Evolutionary conservation across 2,888 invertebrate species (phyloP).

Genomic region (Clostera curtula): DNA sequence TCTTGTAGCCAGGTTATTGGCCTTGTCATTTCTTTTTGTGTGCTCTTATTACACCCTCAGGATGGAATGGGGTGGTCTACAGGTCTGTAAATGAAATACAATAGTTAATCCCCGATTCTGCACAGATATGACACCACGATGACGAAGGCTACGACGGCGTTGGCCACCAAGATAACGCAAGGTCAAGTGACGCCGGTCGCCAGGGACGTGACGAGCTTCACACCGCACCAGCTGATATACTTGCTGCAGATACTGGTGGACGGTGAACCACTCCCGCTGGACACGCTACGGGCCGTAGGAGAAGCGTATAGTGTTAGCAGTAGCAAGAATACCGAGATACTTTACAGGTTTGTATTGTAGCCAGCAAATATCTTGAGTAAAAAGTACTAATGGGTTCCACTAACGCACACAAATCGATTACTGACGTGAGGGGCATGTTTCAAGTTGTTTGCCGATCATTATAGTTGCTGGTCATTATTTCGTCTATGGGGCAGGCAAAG

Average conservation of each 20-base stretch:
- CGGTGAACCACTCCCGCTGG: conserved; percentile 61
- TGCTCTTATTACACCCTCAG: no score
- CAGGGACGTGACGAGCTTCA: conserved; percentile 72
- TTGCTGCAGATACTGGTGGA: conserved; percentile 81
- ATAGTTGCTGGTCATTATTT: no score
- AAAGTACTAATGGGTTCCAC: no score
- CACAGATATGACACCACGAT: conserved; percentile 80
- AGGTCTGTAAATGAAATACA: no score
- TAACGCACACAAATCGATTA: no score
- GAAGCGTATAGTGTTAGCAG: conserved; percentile 77
- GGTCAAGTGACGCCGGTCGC: conserved; percentile 50
- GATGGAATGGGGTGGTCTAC: no score
- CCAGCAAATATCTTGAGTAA: no score
- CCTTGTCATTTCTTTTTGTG: no score
- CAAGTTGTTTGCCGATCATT: no score
- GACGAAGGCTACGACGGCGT: conserved; percentile 73
- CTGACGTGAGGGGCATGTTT: no score
- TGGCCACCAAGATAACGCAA: conserved; percentile 64
- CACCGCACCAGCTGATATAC: conserved; percentile 79
- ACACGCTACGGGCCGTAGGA: conserved; percentile 53
- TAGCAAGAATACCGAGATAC: conserved; percentile 86
- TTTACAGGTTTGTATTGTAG: conserved; percentile 33
- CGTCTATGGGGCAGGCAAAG: no score
- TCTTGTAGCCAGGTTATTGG: no score
- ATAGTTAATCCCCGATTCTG: conserved; percentile 10